These are phyloP conservation scores for Pterostichus niger DNA, from an alignment of 2,888 invertebrate species.

Conservation along the genomic window DNA sequence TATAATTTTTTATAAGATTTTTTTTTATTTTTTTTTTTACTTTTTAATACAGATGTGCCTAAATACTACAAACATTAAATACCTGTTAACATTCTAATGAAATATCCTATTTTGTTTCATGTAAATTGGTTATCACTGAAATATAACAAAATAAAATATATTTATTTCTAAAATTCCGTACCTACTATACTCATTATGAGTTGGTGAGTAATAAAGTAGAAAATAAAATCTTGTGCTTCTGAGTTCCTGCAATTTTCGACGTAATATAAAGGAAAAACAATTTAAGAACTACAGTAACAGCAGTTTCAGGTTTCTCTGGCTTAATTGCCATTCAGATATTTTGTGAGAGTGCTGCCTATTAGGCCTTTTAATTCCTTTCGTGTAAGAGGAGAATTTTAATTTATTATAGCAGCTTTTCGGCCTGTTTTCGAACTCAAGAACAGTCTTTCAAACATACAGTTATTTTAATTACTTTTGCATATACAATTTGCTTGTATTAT, in stretches of 20 bases:
- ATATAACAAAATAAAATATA: no score
- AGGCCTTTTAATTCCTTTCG: slow-evolving; percentile 20
- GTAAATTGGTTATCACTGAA: no score
- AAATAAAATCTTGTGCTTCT: neutral
- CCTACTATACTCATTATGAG: no score
- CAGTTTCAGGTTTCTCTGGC: slow-evolving; percentile 2
- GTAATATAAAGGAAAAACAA: slow-evolving; percentile 7
- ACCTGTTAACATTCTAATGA: no score
- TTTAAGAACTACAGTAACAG: neutral
- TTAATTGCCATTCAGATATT: slow-evolving; percentile 2
- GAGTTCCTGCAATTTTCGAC: neutral
- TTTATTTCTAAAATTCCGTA: no score
- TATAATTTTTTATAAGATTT: no score
- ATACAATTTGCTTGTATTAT: neutral
- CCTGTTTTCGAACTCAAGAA: slow-evolving; percentile 6
- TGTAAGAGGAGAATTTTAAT: slow-evolving; percentile 34
- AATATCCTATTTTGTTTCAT: no score
- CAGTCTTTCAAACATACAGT: slow-evolving; percentile 1
- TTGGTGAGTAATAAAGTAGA: no score
- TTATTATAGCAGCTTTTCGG: slow-evolving; percentile 11
- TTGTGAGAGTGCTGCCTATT: slow-evolving; percentile 1
- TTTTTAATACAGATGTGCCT: no score
- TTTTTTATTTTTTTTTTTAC: no score
- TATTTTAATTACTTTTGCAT: slow-evolving; percentile 10
- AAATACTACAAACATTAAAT: no score